Evolutionary conservation across 1,140 invertebrate genomes (phyloP), one percentile per base, ranked within the genome.

Genomic region (Diorhabda elongata): DNA sequence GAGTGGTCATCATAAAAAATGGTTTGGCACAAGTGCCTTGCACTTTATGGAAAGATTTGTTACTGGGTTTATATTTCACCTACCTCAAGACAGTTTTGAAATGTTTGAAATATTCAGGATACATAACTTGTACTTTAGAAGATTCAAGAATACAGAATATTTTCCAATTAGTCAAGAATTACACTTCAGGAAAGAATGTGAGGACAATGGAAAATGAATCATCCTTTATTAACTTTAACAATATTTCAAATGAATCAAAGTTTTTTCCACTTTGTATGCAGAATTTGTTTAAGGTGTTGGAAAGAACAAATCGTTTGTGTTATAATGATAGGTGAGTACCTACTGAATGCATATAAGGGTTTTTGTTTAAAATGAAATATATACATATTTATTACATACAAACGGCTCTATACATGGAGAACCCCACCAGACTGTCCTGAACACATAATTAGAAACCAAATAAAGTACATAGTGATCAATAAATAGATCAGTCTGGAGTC

Each of bases 261-360:
- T 81, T 83, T 44, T 93, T 92, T 82, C 92, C 92, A 26, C 85
- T 87, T 2, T 94, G 92, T 78, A 93, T 93, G 91, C 82, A 86
- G 70, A 87, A 90, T 75, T 81, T 93, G 60, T 90, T 92, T 76
- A 76, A 82, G n/a, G 73, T 81, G 60, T 74, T 93, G 52, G 75
- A 85, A 60, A 83, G 81, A 47, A 87, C 85, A 67, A 91, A 94
- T 79, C 88, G 93, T 78, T 79, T 94, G 44, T 86, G 85, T 64
- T 91, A 94, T 77, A 83, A 88, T 71, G 90, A 91, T 52, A 83
- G 73, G 73, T 74, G 68, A 61, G n/a, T 44, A 6, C 6, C 41
- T 58, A 42, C 44, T 42, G 47, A 56, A 26, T 26, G 0, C 26
- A 26, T 0, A 26, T 26, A 26, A n/a, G 26, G 26, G 26, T 26